Evolutionary conservation across 2,113 vertebrate genomes (phyloP).

Genomic region (Numenius arquata): DNA sequence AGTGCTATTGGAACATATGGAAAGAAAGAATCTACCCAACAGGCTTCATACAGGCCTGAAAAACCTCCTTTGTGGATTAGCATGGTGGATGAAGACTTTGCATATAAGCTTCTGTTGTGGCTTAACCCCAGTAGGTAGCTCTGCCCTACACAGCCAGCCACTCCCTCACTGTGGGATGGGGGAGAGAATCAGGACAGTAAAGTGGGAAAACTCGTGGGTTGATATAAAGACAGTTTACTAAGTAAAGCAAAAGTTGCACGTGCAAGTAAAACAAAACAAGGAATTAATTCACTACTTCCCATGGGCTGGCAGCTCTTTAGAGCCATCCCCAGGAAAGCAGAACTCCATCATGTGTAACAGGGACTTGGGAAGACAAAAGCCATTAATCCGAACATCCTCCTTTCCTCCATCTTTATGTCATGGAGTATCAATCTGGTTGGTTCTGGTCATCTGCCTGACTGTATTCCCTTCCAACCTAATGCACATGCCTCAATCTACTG

Average conservation of each 20-base stretch:
- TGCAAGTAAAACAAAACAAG: background rate
- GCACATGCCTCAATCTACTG: background rate
- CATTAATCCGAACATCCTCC: fast-evolving
- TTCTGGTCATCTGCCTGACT: background rate
- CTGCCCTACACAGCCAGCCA: fast-evolving
- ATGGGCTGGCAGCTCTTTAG: background rate
- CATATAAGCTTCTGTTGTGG: background rate
- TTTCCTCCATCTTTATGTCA: background rate
- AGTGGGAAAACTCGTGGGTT: fast-evolving
- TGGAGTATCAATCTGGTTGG: background rate
- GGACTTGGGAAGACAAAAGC: background rate
- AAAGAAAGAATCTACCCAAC: background rate
- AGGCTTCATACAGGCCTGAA: background rate
- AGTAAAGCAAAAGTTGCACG: background rate
- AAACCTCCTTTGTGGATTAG: background rate
- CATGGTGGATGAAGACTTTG: background rate
- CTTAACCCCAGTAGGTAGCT: background rate
- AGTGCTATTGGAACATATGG: background rate
- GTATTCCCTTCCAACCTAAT: background rate
- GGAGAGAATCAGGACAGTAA: background rate
- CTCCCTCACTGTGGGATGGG: background rate
- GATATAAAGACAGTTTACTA: background rate
- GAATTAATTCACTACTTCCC: background rate
- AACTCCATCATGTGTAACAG: fast-evolving
- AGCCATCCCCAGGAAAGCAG: background rate